These are phyloP conservation scores for Scaeva pyrastri DNA, from an alignment of 2,888 invertebrate genomes.

Conservation along the genomic window DNA sequence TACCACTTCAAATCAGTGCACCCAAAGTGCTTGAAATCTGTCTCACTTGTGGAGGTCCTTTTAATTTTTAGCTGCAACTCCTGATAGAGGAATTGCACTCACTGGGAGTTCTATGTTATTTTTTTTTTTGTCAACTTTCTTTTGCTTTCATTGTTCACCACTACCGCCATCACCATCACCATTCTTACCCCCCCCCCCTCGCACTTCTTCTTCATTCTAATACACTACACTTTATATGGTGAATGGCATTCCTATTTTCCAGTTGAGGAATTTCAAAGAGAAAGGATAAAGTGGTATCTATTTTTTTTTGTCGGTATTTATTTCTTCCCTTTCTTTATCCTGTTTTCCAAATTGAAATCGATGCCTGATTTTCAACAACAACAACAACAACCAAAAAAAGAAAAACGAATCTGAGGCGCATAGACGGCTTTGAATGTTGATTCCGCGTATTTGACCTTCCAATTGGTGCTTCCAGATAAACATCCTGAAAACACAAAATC, in stretches of 20 bases:
- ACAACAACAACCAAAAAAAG: background rate
- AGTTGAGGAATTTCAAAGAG: constrained; percentile 66
- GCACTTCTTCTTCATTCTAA: constrained; percentile 2
- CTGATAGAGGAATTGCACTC: constrained; percentile 15
- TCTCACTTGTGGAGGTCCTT: constrained; percentile 57
- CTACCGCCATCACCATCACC: background rate
- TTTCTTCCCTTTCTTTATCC: constrained; percentile 32
- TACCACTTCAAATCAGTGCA: constrained; percentile 67
- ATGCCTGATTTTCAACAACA: constrained; percentile 43
- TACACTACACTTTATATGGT: constrained; percentile 9
- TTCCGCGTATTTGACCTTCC: constrained; percentile 21
- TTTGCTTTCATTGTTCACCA: constrained; percentile 4
- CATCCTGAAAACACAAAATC: constrained; percentile 30
- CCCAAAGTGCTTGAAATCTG: constrained; percentile 47
- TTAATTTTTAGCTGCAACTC: constrained; percentile 67
- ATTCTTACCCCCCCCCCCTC: background rate
- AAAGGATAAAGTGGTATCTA: constrained; percentile 18
- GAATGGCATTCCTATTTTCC: constrained; percentile 73
- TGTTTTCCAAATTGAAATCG: constrained; percentile 62
- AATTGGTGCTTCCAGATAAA: constrained; percentile 42
- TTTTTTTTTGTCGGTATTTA: constrained; percentile 8
- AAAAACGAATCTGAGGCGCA: too few relatives aligned
- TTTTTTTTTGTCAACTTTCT: constrained; percentile 17
- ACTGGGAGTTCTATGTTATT: background rate
- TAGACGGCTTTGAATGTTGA: constrained; percentile 17